Base-by-base conservation (phyloP, 1,140 invertebrate genomes). In the Matsumurasca onukii region DNA sequence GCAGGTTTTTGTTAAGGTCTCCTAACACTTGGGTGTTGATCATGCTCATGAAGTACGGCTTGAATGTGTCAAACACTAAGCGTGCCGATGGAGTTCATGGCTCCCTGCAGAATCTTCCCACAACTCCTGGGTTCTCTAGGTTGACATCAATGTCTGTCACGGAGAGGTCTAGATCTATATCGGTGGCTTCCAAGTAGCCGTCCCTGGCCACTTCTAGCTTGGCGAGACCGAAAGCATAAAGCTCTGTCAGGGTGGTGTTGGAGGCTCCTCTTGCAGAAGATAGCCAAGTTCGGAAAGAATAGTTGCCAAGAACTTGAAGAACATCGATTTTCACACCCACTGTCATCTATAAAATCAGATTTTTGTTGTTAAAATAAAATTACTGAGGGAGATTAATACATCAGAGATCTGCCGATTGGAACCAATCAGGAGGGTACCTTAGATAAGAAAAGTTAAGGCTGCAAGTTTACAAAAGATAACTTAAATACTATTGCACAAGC, bases 61-160 rank as follows among this genome's bases (percentile, higher is more conserved):
- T 94, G 67, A 93, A 91, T 3, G 88, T 89, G 74, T 93, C 91
- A 72, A 94, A 94, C 0, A 94, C 82, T 59, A 92, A 87, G n/a
- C 15, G 85, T 85, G 0, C 91, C 91, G 0, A 92, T 81, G 0
- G 90, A 89, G 77, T 94, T 94, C 1, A 93, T 84, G 30, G 93
- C 80, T 0, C 77, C 78, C 80, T 92, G 90, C 70, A 93, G 87
- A 66, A 93, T 82, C n/a, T 83, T 81, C 87, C 90, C 25, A 92
- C 77, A 67, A 91, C 86, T 1, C 90, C 91, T 0, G 92, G 81
- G 76, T 92, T 92, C 76, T 91, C 82, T 72, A 94, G 93, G 73
- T 93, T 86, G 81, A 94, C 86, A 15, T 85, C 80, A 64, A 94
- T 92, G 27, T 87, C 87, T n/a, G 82, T 81, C 71, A 93, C 93